Percentiles rank a stretch among this genome's conserved stretches.
Conservation (phyloP, 2,113 vertebrate genomes). For the Enhydra lutris region DNA sequence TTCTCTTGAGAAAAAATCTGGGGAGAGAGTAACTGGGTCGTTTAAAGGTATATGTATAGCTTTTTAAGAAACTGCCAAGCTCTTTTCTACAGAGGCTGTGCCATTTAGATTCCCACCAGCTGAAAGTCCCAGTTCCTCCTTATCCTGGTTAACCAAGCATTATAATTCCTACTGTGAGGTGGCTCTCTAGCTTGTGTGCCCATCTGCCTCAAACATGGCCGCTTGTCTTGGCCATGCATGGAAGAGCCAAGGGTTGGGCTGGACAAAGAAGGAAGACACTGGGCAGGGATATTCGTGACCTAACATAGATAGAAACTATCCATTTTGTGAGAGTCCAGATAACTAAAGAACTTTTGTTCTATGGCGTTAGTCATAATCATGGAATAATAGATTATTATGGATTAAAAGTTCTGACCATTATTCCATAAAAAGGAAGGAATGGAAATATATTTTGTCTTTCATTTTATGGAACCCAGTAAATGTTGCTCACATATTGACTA, state of each 20-base stretch:
- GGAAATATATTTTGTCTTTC: not conserved
- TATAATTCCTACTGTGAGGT: not conserved
- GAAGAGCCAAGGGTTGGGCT: not conserved
- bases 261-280: not conserved
- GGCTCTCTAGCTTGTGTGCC: not conserved
- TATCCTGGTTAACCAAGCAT: not conserved
- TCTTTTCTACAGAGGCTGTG: not conserved
- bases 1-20: not conserved
- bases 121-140: not conserved
- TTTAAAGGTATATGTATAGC: not conserved
- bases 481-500: not conserved
- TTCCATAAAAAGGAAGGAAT: not conserved
- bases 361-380: not conserved
- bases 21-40: not conserved
- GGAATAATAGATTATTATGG: not conserved
- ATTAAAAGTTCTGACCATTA: not conserved
- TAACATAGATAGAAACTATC: not conserved
- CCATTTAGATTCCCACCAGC: not conserved
- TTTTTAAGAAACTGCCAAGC: not conserved
- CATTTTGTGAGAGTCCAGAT: not conserved
- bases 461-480: not conserved
- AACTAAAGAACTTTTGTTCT: not conserved
- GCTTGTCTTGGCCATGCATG: not conserved
- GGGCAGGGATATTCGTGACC: not conserved
- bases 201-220: not conserved